Evolutionary conservation across 1,140 invertebrate genomes (phyloP).

Genomic region (Saxidomus purpurata): DNA sequence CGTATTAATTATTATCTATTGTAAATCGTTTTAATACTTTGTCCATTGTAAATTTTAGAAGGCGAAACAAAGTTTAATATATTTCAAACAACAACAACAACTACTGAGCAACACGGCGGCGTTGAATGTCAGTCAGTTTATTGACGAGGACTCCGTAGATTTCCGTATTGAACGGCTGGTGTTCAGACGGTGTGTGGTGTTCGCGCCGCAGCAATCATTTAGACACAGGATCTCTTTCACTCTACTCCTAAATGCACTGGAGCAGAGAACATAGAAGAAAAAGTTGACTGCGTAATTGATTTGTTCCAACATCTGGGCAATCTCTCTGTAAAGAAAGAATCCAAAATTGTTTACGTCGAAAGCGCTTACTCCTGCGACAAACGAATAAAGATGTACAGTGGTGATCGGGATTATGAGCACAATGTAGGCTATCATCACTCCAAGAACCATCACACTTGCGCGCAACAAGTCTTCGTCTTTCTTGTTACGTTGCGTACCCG

Average conservation of each 20-base stretch:
- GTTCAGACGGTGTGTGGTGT: neutral
- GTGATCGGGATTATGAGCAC: slow-evolving; percentile 69
- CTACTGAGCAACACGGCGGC: no score
- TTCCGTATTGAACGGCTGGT: neutral
- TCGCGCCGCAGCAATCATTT: neutral
- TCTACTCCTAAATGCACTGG: slow-evolving; percentile 58
- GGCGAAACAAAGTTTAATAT: no score
- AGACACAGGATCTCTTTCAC: slow-evolving; percentile 50
- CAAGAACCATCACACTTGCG: slow-evolving; percentile 68
- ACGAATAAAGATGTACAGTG: slow-evolving; percentile 57
- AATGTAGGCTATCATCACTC: slow-evolving; percentile 69
- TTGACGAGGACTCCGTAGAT: neutral
- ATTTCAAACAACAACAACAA: no score
- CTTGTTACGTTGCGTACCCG: neutral
- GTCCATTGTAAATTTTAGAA: no score
- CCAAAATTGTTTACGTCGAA: slow-evolving; percentile 57
- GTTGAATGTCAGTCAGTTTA: no score
- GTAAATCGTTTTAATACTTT: no score
- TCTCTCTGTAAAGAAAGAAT: slow-evolving; percentile 60
- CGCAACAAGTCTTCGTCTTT: neutral
- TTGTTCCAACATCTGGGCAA: slow-evolving; percentile 71
- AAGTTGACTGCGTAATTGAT: slow-evolving; percentile 77
- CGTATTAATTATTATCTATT: no score
- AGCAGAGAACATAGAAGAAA: slow-evolving; percentile 72
- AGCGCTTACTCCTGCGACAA: slow-evolving; percentile 50